Percentiles rank a stretch among this genome's conserved stretches.
Conservation (phyloP, 2,113 vertebrate genomes). For the Chrysochloris asiatica region DNA sequence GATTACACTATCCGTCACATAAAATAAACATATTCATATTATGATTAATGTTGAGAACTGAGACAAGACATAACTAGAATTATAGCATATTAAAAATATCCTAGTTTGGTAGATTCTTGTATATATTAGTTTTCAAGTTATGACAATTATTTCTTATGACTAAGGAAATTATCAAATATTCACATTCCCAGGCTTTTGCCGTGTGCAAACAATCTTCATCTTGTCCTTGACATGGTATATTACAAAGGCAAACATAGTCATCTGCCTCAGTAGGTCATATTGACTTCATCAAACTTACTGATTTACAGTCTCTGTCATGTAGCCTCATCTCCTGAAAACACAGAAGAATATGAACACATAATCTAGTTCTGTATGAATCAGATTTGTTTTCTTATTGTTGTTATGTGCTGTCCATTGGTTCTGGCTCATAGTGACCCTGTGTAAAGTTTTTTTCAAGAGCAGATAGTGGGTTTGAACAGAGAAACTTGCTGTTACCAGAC, state of each 20-base stretch:
- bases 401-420: too few relatives aligned
- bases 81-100: neutral
- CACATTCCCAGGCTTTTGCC: too few relatives aligned
- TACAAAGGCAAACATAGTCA: neutral
- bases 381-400: too few relatives aligned
- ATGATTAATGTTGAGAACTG: neutral
- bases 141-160: neutral
- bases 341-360: too few relatives aligned
- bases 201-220: fast-evolving
- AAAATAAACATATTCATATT: neutral
- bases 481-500: too few relatives aligned
- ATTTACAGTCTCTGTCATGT: fast-evolving
- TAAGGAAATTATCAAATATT: neutral
- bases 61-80: neutral
- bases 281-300: neutral
- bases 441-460: too few relatives aligned
- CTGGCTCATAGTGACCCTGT: too few relatives aligned
- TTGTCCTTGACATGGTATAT: neutral
- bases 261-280: fast-evolving
- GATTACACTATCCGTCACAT: neutral
- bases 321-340: neutral
- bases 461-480: too few relatives aligned
- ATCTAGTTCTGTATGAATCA: neutral
- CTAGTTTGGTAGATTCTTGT: neutral
- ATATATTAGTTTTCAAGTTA: neutral